Evolutionary conservation across 1,140 invertebrate species (phyloP).

Genomic region (Drosophila melanogaster): Release_6_plus_ISO1_MT NC_004354.4:9078001-9078500

Average conservation of each 20-base stretch:
- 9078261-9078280: not conserved
- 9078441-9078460: not conserved
- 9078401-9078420: not conserved
- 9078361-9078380: conserved; percentile 83
- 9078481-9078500: conserved; percentile 52
- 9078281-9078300: not conserved
- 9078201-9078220: too few relatives aligned
- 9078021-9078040: not conserved
- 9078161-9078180: too few relatives aligned
- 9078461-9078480: conserved; percentile 60
- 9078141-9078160: too few relatives aligned
- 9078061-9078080: too few relatives aligned
- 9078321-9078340: conserved; percentile 64
- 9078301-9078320: not conserved
- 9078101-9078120: too few relatives aligned
- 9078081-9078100: too few relatives aligned
- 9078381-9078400: conserved; percentile 29
- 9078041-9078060: not conserved
- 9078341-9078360: conserved; percentile 79
- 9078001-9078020: not conserved
- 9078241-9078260: too few relatives aligned
- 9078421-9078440: conserved; percentile 1
- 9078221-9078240: too few relatives aligned
- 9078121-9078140: too few relatives aligned
- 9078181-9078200: too few relatives aligned